These are phyloP conservation scores for Halisarca cf. caerulea DNA, from an alignment of 37 sponge, comb jelly and placozoan species.

Conservation along the genomic window DNA sequence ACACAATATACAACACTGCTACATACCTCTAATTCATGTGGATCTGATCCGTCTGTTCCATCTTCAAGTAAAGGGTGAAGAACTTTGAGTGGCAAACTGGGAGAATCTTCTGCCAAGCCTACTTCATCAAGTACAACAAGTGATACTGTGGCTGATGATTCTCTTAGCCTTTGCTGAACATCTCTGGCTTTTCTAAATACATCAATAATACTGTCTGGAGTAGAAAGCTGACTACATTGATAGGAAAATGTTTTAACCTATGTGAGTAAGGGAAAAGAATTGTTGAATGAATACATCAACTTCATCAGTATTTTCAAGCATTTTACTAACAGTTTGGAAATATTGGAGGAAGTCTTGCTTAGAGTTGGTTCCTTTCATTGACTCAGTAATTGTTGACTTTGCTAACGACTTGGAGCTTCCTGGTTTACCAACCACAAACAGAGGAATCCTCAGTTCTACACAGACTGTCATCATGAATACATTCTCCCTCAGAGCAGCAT, in stretches of 20 bases:
- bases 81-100: constrained; percentile 87
- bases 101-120: constrained; percentile 95
- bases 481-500: constrained; percentile 95
- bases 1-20: too few species aligned
- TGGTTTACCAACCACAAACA: constrained; percentile 98
- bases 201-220: constrained; percentile 82
- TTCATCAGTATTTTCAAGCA: too few species aligned
- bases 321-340: constrained; percentile 50
- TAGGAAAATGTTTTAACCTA: constrained; percentile 84
- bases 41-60: constrained; percentile 83
- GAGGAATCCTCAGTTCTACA: constrained; percentile 92
- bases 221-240: constrained; percentile 89
- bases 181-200: constrained; percentile 60
- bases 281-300: too few species aligned
- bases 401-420: constrained; percentile 98
- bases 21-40: too few species aligned
- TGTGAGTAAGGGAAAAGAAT: background rate
- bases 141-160: constrained; percentile 52
- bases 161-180: constrained; percentile 58
- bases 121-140: constrained; percentile 95
- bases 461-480: constrained; percentile 99
- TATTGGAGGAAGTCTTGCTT: constrained; percentile 45
- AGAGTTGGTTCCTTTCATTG: constrained; percentile 83
- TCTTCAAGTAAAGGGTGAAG: constrained; percentile 95
- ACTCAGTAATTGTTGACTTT: constrained; percentile 77